Percentiles rank a stretch among this genome's conserved stretches.
phyloP scores from a whole-genome alignment of 2,113 vertebrate genomes.

The Coracopsis vasa region DNA sequence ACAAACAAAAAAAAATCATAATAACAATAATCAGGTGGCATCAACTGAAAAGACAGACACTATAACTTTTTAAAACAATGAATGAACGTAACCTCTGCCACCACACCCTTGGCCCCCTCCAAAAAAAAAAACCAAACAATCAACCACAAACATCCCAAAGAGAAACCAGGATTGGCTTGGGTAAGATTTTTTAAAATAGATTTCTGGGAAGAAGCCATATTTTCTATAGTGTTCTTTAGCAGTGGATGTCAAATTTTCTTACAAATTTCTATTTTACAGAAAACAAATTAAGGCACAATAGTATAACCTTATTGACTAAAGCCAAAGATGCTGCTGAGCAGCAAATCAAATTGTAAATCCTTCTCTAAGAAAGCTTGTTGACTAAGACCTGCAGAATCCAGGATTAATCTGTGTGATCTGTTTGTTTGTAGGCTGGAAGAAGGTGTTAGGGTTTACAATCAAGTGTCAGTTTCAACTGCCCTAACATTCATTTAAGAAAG shows the following conservation, averaged over 20 bases:
- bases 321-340: not conserved
- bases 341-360: not conserved
- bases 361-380: not conserved
- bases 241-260: not conserved
- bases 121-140: too few relatives aligned
- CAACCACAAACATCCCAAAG: not conserved
- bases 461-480: not conserved
- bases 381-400: not conserved
- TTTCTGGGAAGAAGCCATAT: fast-evolving
- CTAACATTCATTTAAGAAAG: not conserved
- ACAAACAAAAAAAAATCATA: not conserved
- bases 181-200: not conserved
- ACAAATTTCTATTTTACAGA: not conserved
- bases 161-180: not conserved
- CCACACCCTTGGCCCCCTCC: fast-evolving
- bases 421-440: not conserved
- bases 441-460: not conserved
- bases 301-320: not conserved
- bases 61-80: not conserved
- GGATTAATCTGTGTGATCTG: not conserved
- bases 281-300: not conserved
- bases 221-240: not conserved
- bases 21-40: not conserved
- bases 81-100: not conserved
- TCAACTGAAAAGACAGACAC: not conserved